Evolutionary conservation across 2,797 vertebrate species (phyloP), one percentile per base, ranked within the genome.

Genomic region (Enteromius anoplus): DNA sequence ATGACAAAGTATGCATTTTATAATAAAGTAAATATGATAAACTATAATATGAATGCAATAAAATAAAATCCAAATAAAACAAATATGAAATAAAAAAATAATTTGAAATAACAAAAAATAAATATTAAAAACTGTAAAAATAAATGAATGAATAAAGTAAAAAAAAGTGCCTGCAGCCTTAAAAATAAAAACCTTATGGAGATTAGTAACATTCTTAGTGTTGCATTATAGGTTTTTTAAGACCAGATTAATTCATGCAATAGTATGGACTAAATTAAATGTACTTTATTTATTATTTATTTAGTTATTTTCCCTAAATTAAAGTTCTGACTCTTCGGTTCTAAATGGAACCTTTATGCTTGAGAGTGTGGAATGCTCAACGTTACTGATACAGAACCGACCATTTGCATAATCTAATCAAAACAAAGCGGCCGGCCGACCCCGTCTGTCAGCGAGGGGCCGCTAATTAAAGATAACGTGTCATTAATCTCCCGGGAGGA

Each of bases 371-470:
- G 69, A 40, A 81, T 81, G 42, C 32, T 62, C 21, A 12, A 12
- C 34, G 45, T 47, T 62, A 26, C 65, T 53, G 71, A 82, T 82
- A 76, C 42, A 64, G 53, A 73, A 62, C 23, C 5, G 37, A 1
- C 1, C 9, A 88, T 88, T 81, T 83, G 70, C 81, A 86, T 86
- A 84, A 86, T 81, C 45, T 53, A 51, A 81, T 81, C 71, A 84
- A 88, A 85, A 51, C 51, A 40, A 47, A 75, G 51, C 69, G 12
- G 17, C 53, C 71, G n/a, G 49, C 76, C 23, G 34, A 80, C 70
- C 37, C 42, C 40, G 68, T 66, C 80, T 84, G 84, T 84, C 85
- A 86, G 72, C 85, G 68, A 72, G 34, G 78, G 53, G 40, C n/a
- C 60, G 68, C 55, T 85, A 85, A 88, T 81, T 68, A 78, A 83